Percentiles rank a stretch among this genome's conserved stretches.
Conservation (phyloP, 2,797 vertebrate genomes). For the Graptemys geographica region DNA sequence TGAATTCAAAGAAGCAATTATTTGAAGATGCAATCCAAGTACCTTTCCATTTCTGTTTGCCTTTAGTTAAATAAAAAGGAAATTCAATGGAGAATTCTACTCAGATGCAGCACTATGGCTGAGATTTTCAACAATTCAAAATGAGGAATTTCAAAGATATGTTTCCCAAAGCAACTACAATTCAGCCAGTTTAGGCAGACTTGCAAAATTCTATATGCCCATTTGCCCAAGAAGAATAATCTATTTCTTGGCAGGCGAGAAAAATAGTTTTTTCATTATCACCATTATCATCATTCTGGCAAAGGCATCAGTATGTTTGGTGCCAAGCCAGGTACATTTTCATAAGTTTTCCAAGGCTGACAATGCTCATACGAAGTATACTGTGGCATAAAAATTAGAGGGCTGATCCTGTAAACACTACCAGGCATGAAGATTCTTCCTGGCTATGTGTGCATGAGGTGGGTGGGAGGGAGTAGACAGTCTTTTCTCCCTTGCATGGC, state of each 20-base stretch:
- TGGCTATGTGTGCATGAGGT: not conserved
- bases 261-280: not conserved
- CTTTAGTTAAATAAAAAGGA: not conserved
- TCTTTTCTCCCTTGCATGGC: not conserved
- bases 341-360: not conserved
- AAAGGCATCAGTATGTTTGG: not conserved
- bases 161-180: not conserved
- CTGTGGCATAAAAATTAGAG: not conserved
- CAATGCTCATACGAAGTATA: not conserved
- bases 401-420: not conserved
- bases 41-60: not conserved
- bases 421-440: not conserved
- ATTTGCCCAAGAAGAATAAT: not conserved
- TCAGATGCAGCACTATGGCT: not conserved
- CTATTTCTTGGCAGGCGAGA: not conserved
- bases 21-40: not conserved
- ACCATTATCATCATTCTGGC: not conserved
- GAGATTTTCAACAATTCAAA: not conserved
- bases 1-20: not conserved
- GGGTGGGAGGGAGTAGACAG: not conserved
- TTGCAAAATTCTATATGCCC: not conserved
- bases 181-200: not conserved
- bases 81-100: not conserved
- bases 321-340: not conserved
- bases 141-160: not conserved